Evolutionary conservation across 2,113 vertebrate species (phyloP).

Genomic region (Caranx ignobilis): DNA sequence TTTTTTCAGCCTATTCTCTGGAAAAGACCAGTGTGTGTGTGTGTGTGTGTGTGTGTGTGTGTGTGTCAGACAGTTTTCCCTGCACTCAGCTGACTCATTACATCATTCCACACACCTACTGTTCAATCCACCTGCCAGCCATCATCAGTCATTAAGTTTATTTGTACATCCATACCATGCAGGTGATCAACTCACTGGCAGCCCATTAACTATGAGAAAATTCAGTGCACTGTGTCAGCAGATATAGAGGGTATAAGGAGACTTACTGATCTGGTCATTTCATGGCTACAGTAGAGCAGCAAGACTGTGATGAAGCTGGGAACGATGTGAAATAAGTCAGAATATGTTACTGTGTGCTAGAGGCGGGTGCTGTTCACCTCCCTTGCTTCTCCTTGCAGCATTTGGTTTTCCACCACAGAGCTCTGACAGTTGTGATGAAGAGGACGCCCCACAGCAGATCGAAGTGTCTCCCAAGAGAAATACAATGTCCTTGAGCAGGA

Average conservation of each 20-base stretch:
- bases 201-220: background rate
- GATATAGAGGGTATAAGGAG: background rate
- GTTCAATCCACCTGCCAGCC: no score
- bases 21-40: no score
- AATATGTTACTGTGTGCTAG: conserved; percentile 7
- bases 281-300: background rate
- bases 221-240: background rate
- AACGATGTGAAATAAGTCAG: conserved; percentile 4
- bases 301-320: background rate
- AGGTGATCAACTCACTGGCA: no score
- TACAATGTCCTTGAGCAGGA: conserved; percentile 17
- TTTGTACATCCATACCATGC: no score
- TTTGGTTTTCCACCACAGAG: background rate
- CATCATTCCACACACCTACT: no score
- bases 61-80: no score
- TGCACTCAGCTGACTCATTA: no score
- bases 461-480: conserved; percentile 29
- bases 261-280: conserved; percentile 36
- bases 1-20: no score
- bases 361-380: background rate
- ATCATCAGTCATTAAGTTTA: no score
- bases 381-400: conserved; percentile 1
- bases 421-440: conserved; percentile 32
- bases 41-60: no score
- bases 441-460: conserved; percentile 10